Conservation (phyloP, 1,140 invertebrate species). For the Drosophila insularis region DNA sequence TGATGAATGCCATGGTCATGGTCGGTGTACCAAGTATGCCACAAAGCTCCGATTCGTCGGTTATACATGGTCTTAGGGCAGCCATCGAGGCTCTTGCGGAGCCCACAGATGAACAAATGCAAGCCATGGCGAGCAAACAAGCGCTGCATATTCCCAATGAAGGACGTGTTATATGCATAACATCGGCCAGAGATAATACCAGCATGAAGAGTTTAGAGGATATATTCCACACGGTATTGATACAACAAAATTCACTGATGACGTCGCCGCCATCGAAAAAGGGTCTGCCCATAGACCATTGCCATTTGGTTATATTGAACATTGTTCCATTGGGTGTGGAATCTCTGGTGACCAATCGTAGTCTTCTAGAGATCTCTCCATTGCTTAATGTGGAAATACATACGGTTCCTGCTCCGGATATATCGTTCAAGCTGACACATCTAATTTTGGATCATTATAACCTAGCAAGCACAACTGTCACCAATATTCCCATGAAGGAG, state of each 20-base stretch:
- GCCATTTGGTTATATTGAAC: slow-evolving; percentile 94
- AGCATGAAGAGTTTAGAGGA: slow-evolving; percentile 93
- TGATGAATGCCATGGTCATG: slow-evolving; percentile 89
- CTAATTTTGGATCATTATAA: slow-evolving; percentile 93
- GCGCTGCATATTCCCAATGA: slow-evolving; percentile 82
- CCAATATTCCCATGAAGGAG: slow-evolving; percentile 99
- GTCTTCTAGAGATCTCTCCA: slow-evolving; percentile 86
- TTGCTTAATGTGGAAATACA: slow-evolving; percentile 88
- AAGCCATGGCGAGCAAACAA: slow-evolving; percentile 59
- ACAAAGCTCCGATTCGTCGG: slow-evolving; percentile 86
- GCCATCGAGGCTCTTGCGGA: slow-evolving; percentile 94
- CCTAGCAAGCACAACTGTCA: slow-evolving; percentile 97
- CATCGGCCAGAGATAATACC: slow-evolving; percentile 91
- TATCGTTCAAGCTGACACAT: slow-evolving; percentile 88
- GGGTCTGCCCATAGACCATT: slow-evolving; percentile 90
- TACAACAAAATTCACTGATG: slow-evolving; percentile 90
- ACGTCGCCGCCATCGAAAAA: slow-evolving; percentile 85
- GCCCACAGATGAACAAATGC: slow-evolving; percentile 88
- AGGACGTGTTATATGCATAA: slow-evolving; percentile 94
- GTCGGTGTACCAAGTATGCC: slow-evolving; percentile 86
- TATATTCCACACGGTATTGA: slow-evolving; percentile 90
- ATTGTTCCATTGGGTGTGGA: slow-evolving; percentile 91
- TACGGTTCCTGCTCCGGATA: slow-evolving; percentile 86
- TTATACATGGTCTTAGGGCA: slow-evolving; percentile 92
- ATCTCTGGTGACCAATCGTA: slow-evolving; percentile 88